Percentiles rank a stretch among this genome's conserved stretches.
Evolutionary conservation across 1,140 invertebrate genomes (phyloP).

Genomic region (Glossosoma conforme): DNA sequence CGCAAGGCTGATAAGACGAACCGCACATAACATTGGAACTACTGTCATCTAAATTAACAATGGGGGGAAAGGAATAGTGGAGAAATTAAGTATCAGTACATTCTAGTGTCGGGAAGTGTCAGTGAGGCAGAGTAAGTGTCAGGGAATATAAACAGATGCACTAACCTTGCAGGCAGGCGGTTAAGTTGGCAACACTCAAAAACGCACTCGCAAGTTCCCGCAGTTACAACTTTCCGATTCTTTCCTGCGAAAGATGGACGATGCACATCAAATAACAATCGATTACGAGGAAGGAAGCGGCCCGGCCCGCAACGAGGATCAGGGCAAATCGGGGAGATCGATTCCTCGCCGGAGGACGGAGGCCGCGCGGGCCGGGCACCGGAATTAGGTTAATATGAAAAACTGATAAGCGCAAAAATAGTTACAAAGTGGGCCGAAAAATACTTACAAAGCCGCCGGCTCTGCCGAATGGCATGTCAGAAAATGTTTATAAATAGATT

Average conservation of each 20-base stretch:
- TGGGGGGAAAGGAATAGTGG: not conserved
- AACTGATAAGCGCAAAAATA: constrained; percentile 23
- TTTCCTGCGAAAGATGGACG: constrained; percentile 29
- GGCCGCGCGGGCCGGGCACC: no score
- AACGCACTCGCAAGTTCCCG: constrained; percentile 25
- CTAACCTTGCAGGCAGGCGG: constrained; percentile 29
- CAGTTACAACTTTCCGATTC: constrained; percentile 24
- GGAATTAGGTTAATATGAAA: constrained; percentile 12
- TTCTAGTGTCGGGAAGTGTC: no score
- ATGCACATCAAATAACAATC: constrained; percentile 12
- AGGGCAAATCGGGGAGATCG: no score
- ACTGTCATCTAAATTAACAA: not conserved
- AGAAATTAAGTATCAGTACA: not conserved
- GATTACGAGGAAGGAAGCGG: no score
- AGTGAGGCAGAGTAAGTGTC: constrained; percentile 3
- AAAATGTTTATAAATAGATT: no score
- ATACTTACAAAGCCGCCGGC: constrained; percentile 17
- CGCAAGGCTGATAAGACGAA: not conserved
- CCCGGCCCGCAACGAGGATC: no score
- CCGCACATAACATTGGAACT: not conserved
- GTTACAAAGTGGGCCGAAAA: constrained; percentile 18
- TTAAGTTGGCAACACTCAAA: constrained; percentile 28
- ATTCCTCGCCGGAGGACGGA: no score
- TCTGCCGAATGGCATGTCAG: constrained; percentile 18
- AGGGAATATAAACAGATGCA: constrained; percentile 18